Evolutionary conservation across 2,797 vertebrate species (phyloP).

Genomic region (Oophaga sylvatica): DNA sequence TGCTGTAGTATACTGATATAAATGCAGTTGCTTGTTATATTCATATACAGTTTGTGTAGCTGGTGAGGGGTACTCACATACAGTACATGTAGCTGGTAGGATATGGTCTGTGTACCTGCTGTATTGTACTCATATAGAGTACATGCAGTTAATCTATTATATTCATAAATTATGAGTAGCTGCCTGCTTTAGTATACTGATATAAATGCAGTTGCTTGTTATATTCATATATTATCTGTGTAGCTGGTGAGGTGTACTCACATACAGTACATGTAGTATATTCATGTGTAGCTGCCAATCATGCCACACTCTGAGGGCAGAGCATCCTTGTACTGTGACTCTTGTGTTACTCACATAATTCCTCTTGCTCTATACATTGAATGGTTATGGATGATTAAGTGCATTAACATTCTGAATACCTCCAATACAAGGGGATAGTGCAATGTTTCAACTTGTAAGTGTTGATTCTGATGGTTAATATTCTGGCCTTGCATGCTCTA

Average conservation of each 20-base stretch:
- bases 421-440: not conserved
- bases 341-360: slow-evolving; percentile 6
- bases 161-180: not conserved
- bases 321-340: not conserved
- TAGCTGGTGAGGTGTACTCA: no score
- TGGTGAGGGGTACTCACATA: not conserved
- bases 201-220: no score
- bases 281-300: not conserved
- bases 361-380: slow-evolving; percentile 4
- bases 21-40: not conserved
- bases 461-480: not conserved
- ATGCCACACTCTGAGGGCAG: not conserved
- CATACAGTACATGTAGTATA: no score
- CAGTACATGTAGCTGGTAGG: not conserved
- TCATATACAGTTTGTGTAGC: not conserved
- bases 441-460: not conserved
- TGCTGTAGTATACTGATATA: not conserved
- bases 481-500: not conserved
- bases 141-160: not conserved
- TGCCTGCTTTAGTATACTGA: not conserved
- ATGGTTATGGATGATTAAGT: not conserved
- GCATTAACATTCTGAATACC: slow-evolving; percentile 10
- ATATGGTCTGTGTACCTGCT: no score
- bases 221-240: not conserved
- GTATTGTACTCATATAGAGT: no score